These are phyloP conservation scores for Labeo calbasu DNA, from an alignment of 2,797 vertebrate species.

Conservation along the genomic window DNA sequence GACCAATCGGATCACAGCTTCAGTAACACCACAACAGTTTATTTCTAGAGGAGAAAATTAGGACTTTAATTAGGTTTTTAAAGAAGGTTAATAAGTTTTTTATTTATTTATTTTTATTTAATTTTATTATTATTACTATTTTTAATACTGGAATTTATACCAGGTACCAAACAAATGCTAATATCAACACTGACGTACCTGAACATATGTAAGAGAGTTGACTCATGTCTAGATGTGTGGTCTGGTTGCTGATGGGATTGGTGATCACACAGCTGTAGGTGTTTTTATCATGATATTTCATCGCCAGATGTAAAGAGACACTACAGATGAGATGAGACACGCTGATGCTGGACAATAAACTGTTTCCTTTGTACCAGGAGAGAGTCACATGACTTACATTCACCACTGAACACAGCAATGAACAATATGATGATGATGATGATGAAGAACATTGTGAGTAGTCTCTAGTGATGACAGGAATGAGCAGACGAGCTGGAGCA, in stretches of 20 bases:
- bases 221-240: not conserved
- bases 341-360: no score
- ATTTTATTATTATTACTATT: not conserved
- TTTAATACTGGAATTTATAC: not conserved
- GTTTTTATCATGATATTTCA: not conserved
- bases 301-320: not conserved
- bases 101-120: not conserved
- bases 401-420: no score
- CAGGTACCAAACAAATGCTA: not conserved
- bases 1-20: no score
- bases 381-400: no score
- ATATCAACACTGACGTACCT: not conserved
- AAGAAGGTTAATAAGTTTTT: not conserved
- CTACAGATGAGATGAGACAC: not conserved
- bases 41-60: not conserved
- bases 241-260: not conserved
- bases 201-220: not conserved
- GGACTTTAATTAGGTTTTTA: not conserved
- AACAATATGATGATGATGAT: not conserved
- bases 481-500: no score
- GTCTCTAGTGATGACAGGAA: no score
- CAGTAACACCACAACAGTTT: not conserved
- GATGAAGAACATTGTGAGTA: no score
- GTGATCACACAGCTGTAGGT: not conserved
- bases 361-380: no score